phyloP scores from a whole-genome alignment of 2,888 invertebrate species.

The Nemotelus pantherinus region DNA sequence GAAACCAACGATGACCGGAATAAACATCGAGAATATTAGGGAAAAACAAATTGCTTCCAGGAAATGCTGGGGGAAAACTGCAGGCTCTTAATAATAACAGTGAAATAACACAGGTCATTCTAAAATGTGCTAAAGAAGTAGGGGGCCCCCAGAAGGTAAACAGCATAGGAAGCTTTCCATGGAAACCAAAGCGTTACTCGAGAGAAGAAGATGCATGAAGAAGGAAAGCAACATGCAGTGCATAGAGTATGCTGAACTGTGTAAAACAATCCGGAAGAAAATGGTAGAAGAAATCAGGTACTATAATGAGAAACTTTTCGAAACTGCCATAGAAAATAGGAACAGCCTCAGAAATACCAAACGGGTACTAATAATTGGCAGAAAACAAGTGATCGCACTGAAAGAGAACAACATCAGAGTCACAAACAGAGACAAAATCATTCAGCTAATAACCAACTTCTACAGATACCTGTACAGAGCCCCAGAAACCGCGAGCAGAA shows the following conservation, averaged over 20 bases:
- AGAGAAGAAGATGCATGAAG: neutral
- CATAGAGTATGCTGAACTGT: neutral
- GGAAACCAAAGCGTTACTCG: neutral
- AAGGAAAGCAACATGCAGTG: neutral
- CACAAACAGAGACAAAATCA: too few species aligned
- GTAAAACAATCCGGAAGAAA: too few species aligned
- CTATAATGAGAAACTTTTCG: too few species aligned
- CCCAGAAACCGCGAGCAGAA: too few species aligned
- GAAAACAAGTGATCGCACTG: too few species aligned
- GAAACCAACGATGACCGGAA: neutral
- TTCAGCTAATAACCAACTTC: too few species aligned
- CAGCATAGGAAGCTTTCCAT: neutral
- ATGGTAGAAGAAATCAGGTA: too few species aligned
- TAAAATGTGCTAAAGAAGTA: neutral
- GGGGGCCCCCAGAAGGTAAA: neutral
- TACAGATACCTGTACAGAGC: too few species aligned
- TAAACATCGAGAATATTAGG: neutral
- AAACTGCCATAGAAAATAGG: too few species aligned
- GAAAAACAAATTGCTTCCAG: neutral
- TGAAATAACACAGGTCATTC: neutral
- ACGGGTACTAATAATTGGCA: too few species aligned
- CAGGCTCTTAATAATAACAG: neutral
- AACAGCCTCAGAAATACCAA: too few species aligned
- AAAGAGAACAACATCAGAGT: too few species aligned
- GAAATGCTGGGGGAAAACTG: neutral